Base-by-base conservation (phyloP, 2,888 invertebrate genomes). In the Acholoe squamosa region DNA sequence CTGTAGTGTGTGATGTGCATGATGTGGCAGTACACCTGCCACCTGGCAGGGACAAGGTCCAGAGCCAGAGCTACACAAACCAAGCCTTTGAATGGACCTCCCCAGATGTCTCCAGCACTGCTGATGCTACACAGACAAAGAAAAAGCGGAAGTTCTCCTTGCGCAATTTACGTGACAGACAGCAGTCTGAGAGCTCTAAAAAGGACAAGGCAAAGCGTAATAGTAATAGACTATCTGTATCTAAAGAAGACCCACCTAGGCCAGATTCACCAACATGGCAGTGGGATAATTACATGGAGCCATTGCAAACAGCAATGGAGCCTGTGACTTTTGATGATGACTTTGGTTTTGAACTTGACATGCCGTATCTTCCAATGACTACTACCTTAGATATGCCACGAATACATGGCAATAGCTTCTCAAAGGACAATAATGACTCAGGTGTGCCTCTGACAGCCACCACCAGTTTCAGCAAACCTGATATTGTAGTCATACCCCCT, bases 251-350 rank as follows among this genome's bases (percentile, higher is more conserved):
- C 76, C 84, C 92, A 22, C 93, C 94, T 28, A 91, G 94, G 51
- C 94, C 94, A 56, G 94, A 94, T 89, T 94, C 94, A 0, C 94
- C 94, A 22, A 92, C 93, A 0, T 94, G 94, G 94, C 94, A 94
- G 28, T 86, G 54, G 54, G 86, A 86, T 25, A 51, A 84, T 25
- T 86, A 54, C 28, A 86, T 86, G 86, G 86, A 86, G 28, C 86
- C 86, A 25, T 28, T 86, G 0, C 54, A 86, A 31, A 54, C 28
- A 28, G 56, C 86, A 19, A 54, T 54, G 25, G 86, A 86, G 0
- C 86, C 86, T 16, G 54, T 86, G 3, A 86, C 86, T 22, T 86
- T 86, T 86, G 86, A 86, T 54, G 86, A 86, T n/a, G 54, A 86
- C 56, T 86, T 86, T 86, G 86, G 86, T 10, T 86, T 86, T 54